Conservation (phyloP, 2,797 vertebrate species). For the Dermochelys coriacea region DNA sequence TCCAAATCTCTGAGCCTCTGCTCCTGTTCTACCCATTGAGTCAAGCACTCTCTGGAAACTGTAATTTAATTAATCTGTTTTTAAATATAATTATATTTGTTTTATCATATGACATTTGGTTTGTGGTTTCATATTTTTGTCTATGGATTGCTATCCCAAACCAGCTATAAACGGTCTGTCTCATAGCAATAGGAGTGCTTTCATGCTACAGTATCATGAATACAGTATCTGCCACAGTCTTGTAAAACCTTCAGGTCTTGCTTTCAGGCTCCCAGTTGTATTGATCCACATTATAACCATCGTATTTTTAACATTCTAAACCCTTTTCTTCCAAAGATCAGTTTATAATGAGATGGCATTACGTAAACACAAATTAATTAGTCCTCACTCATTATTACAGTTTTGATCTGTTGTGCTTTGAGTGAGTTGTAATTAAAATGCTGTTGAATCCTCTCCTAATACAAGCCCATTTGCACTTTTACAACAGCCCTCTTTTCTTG, state of each 20-base stretch:
- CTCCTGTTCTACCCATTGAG: conserved; percentile 49
- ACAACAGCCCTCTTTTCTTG: conserved; percentile 47
- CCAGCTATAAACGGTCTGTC: conserved; percentile 51
- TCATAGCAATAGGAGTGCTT: conserved; percentile 66
- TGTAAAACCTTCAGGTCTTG: conserved; percentile 65
- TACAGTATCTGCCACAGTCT: conserved; percentile 59
- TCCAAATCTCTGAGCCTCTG: conserved; percentile 4
- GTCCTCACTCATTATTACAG: conserved; percentile 75
- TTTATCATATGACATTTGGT: conserved; percentile 71
- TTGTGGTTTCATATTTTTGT: conserved; percentile 67
- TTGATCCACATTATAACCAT: conserved; percentile 63
- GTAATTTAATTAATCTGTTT: conserved; percentile 51
- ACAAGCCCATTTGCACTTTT: neutral
- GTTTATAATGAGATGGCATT: conserved; percentile 69
- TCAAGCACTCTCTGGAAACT: conserved; percentile 59
- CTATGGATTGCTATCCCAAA: conserved; percentile 55
- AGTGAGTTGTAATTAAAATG: conserved; percentile 79
- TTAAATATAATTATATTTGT: conserved; percentile 74
- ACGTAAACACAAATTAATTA: conserved; percentile 77
- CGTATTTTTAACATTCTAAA: conserved; percentile 55
- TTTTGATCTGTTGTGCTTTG: conserved; percentile 73
- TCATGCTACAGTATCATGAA: conserved; percentile 75
- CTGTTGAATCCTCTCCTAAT: conserved; percentile 32
- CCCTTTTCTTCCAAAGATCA: conserved; percentile 46
- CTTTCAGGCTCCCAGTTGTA: conserved; percentile 66